These are phyloP conservation scores for Chromis chromis DNA, from an alignment of 2,797 vertebrate species.

Conservation along the genomic window DNA sequence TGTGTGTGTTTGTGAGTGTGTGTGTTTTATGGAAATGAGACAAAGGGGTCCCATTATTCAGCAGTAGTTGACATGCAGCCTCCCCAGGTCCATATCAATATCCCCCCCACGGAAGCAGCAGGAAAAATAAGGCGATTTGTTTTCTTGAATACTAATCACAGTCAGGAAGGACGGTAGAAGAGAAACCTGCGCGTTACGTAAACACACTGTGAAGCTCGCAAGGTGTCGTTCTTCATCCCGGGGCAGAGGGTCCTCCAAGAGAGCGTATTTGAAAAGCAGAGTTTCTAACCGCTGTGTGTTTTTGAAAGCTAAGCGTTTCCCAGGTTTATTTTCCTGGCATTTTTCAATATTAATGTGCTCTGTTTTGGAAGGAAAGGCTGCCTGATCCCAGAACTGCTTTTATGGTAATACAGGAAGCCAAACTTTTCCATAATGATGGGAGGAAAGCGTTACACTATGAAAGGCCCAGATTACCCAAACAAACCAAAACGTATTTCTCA, in stretches of 20 bases:
- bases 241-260: constrained; percentile 33
- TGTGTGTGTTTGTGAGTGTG: constrained; percentile 11
- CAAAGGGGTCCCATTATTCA: constrained; percentile 75
- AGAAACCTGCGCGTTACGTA: constrained; percentile 35
- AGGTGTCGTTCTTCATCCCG: constrained; percentile 46
- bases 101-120: constrained; percentile 46
- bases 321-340: not conserved
- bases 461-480: not conserved
- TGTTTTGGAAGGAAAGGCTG: not conserved
- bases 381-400: not conserved
- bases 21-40: constrained; percentile 70
- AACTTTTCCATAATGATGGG: not conserved
- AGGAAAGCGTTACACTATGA: not conserved
- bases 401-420: not conserved
- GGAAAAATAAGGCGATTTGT: constrained; percentile 71
- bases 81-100: constrained; percentile 75
- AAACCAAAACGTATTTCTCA: not conserved
- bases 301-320: constrained; percentile 14
- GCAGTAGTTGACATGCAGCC: constrained; percentile 68
- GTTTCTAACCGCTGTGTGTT: constrained; percentile 20
- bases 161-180: constrained; percentile 46
- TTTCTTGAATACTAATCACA: constrained; percentile 63
- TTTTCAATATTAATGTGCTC: not conserved
- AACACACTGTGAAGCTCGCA: constrained; percentile 35
- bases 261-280: constrained; percentile 31